A percentile compares a stretch with the other conserved stretches of the same genome.
Evolutionary conservation across 2,113 vertebrate genomes (phyloP).

Genomic region (Telmatochromis bifrenatus): DNA sequence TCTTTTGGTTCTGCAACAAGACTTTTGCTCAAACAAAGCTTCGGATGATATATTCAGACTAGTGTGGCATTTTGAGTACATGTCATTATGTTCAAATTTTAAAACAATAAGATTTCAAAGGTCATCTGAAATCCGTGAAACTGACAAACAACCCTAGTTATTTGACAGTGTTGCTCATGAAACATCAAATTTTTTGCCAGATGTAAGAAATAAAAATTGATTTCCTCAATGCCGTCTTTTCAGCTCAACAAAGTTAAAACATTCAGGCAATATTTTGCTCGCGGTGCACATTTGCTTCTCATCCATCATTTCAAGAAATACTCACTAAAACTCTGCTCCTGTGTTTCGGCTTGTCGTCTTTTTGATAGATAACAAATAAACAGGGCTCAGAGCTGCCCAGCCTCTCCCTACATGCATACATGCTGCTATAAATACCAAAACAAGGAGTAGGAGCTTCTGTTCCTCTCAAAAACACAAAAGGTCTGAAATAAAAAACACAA

Average conservation of each 20-base stretch:
- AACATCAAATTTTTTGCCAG: not conserved
- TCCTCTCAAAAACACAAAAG: not conserved
- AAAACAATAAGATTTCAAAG: not conserved
- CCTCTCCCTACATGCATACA: not conserved
- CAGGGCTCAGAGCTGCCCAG: not conserved
- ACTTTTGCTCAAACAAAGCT: not conserved
- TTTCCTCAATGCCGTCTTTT: rapidly evolving
- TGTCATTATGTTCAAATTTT: not conserved
- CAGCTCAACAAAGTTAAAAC: not conserved
- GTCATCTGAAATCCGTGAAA: not conserved
- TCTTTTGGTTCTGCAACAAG: not conserved
- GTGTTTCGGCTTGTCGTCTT: not conserved
- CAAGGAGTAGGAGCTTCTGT: not conserved
- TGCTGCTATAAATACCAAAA: not conserved
- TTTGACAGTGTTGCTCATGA: rapidly evolving
- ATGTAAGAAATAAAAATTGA: not conserved
- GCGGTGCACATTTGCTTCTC: not conserved
- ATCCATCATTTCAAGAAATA: slow-evolving; percentile 6
- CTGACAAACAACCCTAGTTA: rapidly evolving
- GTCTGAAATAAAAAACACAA: not conserved
- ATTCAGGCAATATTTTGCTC: not conserved
- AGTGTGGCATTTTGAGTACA: not conserved
- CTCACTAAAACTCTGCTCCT: slow-evolving; percentile 20
- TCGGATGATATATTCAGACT: not conserved
- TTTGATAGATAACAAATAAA: slow-evolving; percentile 26